Base-by-base conservation (phyloP, 2,888 invertebrate genomes). In the Antitype chi region DNA sequence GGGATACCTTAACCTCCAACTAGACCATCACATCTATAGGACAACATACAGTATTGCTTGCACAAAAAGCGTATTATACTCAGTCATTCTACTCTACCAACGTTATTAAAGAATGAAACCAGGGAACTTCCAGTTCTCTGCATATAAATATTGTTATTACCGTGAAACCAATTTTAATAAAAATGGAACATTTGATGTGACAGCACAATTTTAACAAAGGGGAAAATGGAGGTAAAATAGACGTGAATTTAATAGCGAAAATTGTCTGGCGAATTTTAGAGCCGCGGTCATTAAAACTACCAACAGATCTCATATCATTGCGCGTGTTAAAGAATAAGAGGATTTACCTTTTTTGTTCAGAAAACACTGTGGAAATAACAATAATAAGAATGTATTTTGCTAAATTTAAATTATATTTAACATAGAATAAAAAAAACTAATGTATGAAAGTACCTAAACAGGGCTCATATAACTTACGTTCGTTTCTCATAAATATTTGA, bases 151-250 rank as follows among this genome's bases (percentile, higher is more conserved):
- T 60, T 11, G 20, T 60, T 52, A 23, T 60, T 72, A 74, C 15
- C 28, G 20, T 71, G 25, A 49, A 62, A 72, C 20, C 28, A 28
- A 60, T 53, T 74, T 53, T 9, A 62, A n/a, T 20, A 28, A 62
- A 72, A 60, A 38, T 43, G 0, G 13, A 74, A n/a, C 4, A 62
- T 60, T 47, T 62, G 25, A n/a, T 72, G 2, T 28, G 53, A 62
- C 15, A 28, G 20, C 62, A 5, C 28, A 20, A n/a, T 43, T 53
- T 43, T 28, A 47, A 69, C n/a, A 20, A 13, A 62, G 53, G 15
- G 9, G 20, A 25, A 70, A 38, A 25, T 25, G 23, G 5, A 9
- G 25, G 8, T 17, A 38, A 25, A 70, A 69, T 49, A 32, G 11
- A 6, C 38, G 25, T 23, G 28, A 38, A 60, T 60, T 38, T 2